Evolutionary conservation across 2,888 invertebrate genomes (phyloP), one percentile per base, ranked within the genome.

Genomic region (Nephrotoma flavescens): DNA sequence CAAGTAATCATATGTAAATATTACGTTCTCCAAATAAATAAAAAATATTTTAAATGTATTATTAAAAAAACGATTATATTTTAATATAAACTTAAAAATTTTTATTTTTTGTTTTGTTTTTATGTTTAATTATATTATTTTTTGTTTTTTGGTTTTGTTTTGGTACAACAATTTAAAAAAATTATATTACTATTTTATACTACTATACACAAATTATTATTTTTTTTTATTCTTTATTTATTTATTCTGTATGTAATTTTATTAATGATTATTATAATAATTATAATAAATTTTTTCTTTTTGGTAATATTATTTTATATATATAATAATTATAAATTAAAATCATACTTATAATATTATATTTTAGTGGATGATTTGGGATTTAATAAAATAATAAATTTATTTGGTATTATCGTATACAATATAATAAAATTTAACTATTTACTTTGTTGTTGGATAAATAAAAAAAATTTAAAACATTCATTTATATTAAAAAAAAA

Each of bases 151-250:
- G 71, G 71, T 71, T 71, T 71, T 71, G 71, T 71, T 95, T 94
- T 93, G 94, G 95, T 95, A 95, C 95, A 95, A 95, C 95, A 95
- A 95, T 95, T 95, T 95, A 95, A 95, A 95, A 71, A 95, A 95
- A 95, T 95, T 95, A 95, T 95, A 95, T 94, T 94, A 71, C 95
- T 95, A 95, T 94, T 94, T 94, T 95, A 95, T 45, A n/a, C 86
- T 86, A 86, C 45, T 86, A 86, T 86, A 86, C 86, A 86, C 86
- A 93, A 71, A 90, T 88, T 88, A 87, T 88, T 88, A 88, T 88
- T 88, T 87, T 87, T 87, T 87, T 91, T 91, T 93, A 92, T 93
- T 93, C 93, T 44, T 83, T 15, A 83, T 15, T 83, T 83, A 71
- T 42, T 85, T 85, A 44, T 85, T 85, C 42, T 42, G 85, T 71